Conservation (phyloP, 1,140 invertebrate species). For the fruit fly (Drosophila melanogaster) region DNA sequence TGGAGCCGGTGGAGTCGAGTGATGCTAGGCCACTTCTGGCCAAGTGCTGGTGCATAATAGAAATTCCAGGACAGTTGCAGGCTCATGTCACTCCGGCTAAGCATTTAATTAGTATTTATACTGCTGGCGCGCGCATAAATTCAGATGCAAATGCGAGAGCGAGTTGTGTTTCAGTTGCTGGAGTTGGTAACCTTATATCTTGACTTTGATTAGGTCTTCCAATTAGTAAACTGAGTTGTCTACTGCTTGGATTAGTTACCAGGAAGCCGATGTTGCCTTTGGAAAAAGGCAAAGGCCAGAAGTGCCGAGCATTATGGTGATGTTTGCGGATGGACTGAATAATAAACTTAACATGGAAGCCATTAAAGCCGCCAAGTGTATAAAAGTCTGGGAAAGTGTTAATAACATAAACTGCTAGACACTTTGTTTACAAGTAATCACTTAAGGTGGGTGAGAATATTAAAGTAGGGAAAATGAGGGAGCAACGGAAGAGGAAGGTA, state of each 20-base stretch:
- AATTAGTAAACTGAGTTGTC: conserved; percentile 36
- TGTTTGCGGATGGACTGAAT: conserved; percentile 6
- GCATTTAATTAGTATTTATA: conserved; percentile 68
- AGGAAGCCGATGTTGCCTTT: conserved; percentile 10
- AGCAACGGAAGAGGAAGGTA: neutral
- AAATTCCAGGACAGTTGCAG: conserved; percentile 35
- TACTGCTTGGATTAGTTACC: conserved; percentile 1
- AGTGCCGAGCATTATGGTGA: conserved; percentile 1
- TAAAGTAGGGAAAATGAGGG: neutral
- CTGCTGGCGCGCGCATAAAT: conserved; percentile 55
- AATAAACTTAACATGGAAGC: conserved; percentile 36
- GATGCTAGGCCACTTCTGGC: conserved; percentile 31
- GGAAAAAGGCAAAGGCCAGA: neutral
- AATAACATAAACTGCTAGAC: conserved; percentile 17
- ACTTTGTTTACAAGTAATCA: conserved; percentile 15
- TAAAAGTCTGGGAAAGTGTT: conserved; percentile 38
- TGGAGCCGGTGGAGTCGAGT: neutral
- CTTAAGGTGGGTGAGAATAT: neutral
- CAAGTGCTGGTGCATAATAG: conserved; percentile 51
- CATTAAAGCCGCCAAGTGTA: conserved; percentile 26
- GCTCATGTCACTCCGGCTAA: conserved; percentile 43
- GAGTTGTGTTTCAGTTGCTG: conserved; percentile 48
- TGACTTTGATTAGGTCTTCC: conserved; percentile 22
- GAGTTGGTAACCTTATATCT: conserved; percentile 15
- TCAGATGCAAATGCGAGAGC: conserved; percentile 53